Evolutionary conservation across 2,797 vertebrate species (phyloP).

Genomic region (Brotula barbata): DNA sequence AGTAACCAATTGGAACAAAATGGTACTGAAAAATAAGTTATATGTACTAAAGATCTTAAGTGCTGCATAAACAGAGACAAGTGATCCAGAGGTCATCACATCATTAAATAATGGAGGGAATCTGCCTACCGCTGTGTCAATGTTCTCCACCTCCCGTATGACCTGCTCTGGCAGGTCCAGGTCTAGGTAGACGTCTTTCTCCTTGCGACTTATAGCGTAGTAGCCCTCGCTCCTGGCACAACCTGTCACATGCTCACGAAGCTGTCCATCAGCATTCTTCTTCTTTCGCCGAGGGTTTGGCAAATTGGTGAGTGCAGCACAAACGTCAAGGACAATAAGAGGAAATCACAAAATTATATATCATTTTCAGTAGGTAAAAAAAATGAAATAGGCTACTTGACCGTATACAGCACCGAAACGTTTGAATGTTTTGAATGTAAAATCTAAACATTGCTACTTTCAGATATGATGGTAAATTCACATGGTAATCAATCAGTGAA

Average conservation of each 20-base stretch:
- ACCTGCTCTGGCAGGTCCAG: conserved; percentile 85
- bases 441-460: too few species aligned
- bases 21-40: too few species aligned
- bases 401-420: too few species aligned
- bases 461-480: not conserved
- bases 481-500: not conserved
- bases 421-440: too few species aligned
- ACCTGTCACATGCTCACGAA: conserved; percentile 88
- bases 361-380: not conserved
- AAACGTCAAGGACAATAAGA: conserved; percentile 78
- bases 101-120: not conserved
- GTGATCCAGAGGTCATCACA: too few species aligned
- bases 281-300: conserved; percentile 87
- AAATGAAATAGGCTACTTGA: not conserved
- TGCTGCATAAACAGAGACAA: too few species aligned
- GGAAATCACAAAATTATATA: not conserved
- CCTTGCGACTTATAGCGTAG: conserved; percentile 92
- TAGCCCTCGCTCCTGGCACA: conserved; percentile 91
- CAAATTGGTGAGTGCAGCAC: conserved; percentile 87
- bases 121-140: conserved; percentile 79
- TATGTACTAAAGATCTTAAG: too few species aligned
- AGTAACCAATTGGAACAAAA: too few species aligned
- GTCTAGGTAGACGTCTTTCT: conserved; percentile 92
- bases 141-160: conserved; percentile 81
- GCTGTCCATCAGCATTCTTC: conserved; percentile 78